These are phyloP conservation scores for Tipula helvola DNA, from an alignment of 2,888 invertebrate genomes.

Conservation along the genomic window DNA sequence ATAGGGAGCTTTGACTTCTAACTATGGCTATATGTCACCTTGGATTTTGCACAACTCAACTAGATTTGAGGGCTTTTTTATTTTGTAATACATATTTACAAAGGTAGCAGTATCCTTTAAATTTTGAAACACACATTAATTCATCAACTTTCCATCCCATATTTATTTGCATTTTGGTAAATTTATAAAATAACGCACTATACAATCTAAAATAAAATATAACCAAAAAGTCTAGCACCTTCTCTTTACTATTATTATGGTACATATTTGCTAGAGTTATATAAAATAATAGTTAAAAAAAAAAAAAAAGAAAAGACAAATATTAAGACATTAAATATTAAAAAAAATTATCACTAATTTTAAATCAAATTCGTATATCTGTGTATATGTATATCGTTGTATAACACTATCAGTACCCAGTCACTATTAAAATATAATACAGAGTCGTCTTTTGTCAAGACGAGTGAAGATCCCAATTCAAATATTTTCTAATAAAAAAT, in stretches of 20 bases:
- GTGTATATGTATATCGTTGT: not conserved
- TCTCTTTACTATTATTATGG: not conserved
- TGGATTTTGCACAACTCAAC: too few relatives aligned
- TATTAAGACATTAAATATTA: not conserved
- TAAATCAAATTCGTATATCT: not conserved
- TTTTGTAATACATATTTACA: too few relatives aligned
- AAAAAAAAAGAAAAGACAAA: not conserved
- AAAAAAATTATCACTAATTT: not conserved
- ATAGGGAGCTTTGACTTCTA: too few relatives aligned
- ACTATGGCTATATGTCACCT: too few relatives aligned
- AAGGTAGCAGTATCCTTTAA: too few relatives aligned
- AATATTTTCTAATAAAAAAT: constrained; percentile 4
- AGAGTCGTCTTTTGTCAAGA: not conserved
- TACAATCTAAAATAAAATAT: too few relatives aligned
- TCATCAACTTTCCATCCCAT: too few relatives aligned
- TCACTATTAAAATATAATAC: not conserved
- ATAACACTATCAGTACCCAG: not conserved
- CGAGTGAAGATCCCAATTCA: not conserved
- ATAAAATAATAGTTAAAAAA: not conserved
- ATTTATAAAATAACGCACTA: too few relatives aligned
- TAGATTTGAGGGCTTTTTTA: too few relatives aligned
- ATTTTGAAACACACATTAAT: too few relatives aligned
- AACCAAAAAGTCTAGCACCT: not conserved
- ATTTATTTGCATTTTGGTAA: too few relatives aligned
- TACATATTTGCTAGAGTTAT: not conserved